Base-by-base conservation (phyloP, 1,140 invertebrate species). In the Drosophila bifasciata region DNA sequence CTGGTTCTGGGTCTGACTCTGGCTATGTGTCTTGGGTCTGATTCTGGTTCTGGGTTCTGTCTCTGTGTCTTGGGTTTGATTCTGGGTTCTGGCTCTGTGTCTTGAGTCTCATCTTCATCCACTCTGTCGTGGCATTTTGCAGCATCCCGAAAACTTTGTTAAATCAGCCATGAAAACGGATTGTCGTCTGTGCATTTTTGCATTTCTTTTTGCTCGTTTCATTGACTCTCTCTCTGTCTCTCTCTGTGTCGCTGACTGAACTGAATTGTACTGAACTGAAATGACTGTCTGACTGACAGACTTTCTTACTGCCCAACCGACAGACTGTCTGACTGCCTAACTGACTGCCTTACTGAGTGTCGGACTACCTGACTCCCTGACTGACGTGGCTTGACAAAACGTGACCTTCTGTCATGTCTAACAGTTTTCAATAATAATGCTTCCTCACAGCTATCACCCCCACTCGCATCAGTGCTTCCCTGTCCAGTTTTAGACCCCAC, bases 81-180 rank as follows among this genome's bases (percentile, higher is more conserved):
- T n/a, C n/a, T n/a, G n/a, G n/a, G n/a, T n/a, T n/a, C n/a, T n/a
- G n/a, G n/a, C n/a, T n/a, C n/a, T n/a, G n/a, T n/a, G n/a, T n/a
- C n/a, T n/a, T n/a, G n/a, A n/a, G n/a, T 32, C 21, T 19, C 43
- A 67, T 36, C 64, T 68, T 40, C 40, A 67, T 45, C 45, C 66
- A 59, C 60, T 70, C 60, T 72, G 49, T 52, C 51, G 61, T 60
- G 61, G 45, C 44, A 62, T 67, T 73, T 74, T 62, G n/a, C 80
- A 56, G 63, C 66, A 76, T 68, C 61, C 78, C 57, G n/a, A n/a
- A 61, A 86, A 85, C 74, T 81, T 80, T 80, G 81, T 85, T 85
- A 86, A 85, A 85, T 85, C 80, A 85, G 81, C 81, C 80, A 85
- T 85, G 80, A 85, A 85, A 85, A 85, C 81, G 80, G 80, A 85